Evolutionary conservation across 2,888 invertebrate genomes (phyloP), one percentile per base, ranked within the genome.

Genomic region (Hermodice carunculata): DNA sequence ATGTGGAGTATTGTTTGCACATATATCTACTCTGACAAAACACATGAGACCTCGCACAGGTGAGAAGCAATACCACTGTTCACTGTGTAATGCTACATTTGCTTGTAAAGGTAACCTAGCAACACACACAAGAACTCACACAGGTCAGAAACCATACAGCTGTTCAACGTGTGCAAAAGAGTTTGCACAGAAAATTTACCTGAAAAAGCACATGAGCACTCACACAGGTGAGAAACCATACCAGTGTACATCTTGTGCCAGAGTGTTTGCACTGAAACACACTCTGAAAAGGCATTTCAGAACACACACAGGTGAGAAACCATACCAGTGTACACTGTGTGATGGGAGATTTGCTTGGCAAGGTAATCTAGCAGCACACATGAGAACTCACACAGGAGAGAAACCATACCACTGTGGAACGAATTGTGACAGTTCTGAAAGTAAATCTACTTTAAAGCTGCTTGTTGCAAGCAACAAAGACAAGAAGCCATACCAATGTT

Each of bases 171-270:
- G n/a, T n/a, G n/a, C n/a, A n/a, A n/a, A n/a, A n/a, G n/a, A n/a
- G n/a, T n/a, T n/a, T n/a, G n/a, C n/a, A n/a, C n/a, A n/a, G n/a
- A n/a, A n/a, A n/a, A n/a, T n/a, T n/a, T n/a, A n/a, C n/a, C 28
- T 54, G n/a, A 54, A 42, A 29, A 43, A 40, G 26, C 60, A 60
- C n/a, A 49, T 49, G 51, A 5, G 48, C 28, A 5, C 28, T 31
- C 60, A 60, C 60, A 51, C 60, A 17, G 60, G 60, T 19, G 51
- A 51, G 42, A 48, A 49, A 40, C 60, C 60, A 17, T 37, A 40
- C 29, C 24, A 40, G n/a, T 60, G 60, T 29, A 24, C 22, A 29
- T 26, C 29, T 17, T 60, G 60, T 37, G 51, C 49, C 8, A 24
- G 28, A 17, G n/a, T 24, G 26, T 60, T 60, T 42, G 24, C 29